Evolutionary conservation across 2,113 vertebrate genomes (phyloP), one percentile per base, ranked within the genome.

Genomic region (Vulpes ferrilata): DNA sequence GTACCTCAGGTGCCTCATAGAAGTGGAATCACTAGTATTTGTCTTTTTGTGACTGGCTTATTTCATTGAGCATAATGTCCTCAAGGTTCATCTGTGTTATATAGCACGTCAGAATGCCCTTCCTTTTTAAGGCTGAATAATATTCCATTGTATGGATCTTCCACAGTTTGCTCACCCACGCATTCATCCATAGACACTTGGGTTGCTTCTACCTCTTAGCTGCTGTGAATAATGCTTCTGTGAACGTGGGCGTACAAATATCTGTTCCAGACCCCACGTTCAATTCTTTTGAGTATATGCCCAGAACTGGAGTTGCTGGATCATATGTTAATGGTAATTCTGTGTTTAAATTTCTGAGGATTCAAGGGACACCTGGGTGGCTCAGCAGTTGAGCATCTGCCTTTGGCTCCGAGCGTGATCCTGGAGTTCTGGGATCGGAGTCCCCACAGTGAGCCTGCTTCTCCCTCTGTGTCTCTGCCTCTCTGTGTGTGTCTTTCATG

Each of bases 101-200:
- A 11, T 23, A 30, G 55, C 20, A 0, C 0, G 7, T 69, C 62
- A 11, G 57, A 78, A 11, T 4, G 2, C 1, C 74, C 35, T 90
- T 81, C 79, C 30, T 30, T 23, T 59, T 7, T 13, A 4, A 16
- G 87, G 32, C 81, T 53, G 60, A 48, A 4, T 23, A 16, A 2
- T 4, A 5, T 17, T 15, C 67, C n/a, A 2, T 19, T 0, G 30
- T 1, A 0, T 17, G 32, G 13, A 1, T 0, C 1, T 0, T 0
- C 60, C 35, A 0, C 25, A 2, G 30, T 1, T 15, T 4, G 38
- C 15, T 7, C 1, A 1, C 27, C 71, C 6, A 0, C 8, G 4
- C 83, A 1, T 12, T 55, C 1, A 2, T 38, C 17, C 0, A 3
- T 0, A 35, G 59, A 6, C 43, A 0, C n/a, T 1, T 1, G 16